Evolutionary conservation across 2,888 invertebrate genomes (phyloP).

Genomic region (Drosophila atripex): DNA sequence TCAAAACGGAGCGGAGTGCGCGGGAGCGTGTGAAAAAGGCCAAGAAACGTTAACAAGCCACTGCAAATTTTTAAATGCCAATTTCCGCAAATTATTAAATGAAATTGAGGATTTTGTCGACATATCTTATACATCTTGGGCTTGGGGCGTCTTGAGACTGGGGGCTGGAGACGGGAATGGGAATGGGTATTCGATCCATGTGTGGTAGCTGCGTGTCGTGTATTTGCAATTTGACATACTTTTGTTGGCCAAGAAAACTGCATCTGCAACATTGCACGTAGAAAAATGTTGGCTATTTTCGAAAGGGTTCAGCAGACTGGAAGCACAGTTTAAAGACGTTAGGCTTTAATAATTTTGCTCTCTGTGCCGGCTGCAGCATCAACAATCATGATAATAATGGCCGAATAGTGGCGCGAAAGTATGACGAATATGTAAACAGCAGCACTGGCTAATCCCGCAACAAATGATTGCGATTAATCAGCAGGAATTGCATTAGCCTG

Average conservation of each 20-base stretch:
- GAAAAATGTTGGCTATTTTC: neutral
- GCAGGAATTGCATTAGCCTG: slow-evolving; percentile 77
- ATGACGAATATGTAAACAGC: slow-evolving; percentile 78
- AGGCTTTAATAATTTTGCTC: neutral
- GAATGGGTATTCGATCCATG: slow-evolving; percentile 26
- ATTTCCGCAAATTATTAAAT: slow-evolving; percentile 80
- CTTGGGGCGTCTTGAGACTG: slow-evolving; percentile 2
- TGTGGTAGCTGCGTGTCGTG: slow-evolving; percentile 68
- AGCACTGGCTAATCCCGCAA: slow-evolving; percentile 76
- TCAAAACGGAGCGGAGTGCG: slow-evolving; percentile 53
- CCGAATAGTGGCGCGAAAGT: slow-evolving; percentile 75
- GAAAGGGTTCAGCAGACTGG: neutral
- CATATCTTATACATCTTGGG: slow-evolving; percentile 42
- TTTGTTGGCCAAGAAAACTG: slow-evolving; percentile 52
- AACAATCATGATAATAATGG: slow-evolving; percentile 77
- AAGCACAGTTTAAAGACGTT: neutral
- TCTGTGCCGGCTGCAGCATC: slow-evolving; percentile 26
- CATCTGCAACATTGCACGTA: slow-evolving; percentile 20
- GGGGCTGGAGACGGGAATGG: too few species aligned
- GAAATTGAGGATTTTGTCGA: slow-evolving; percentile 73
- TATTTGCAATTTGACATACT: slow-evolving; percentile 74
- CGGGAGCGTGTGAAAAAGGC: slow-evolving; percentile 73
- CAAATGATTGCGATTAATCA: slow-evolving; percentile 80
- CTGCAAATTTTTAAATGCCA: slow-evolving; percentile 76
- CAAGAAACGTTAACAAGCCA: slow-evolving; percentile 71